Conservation (phyloP, 2,888 invertebrate species). For the Pedicia rivosa region DNA sequence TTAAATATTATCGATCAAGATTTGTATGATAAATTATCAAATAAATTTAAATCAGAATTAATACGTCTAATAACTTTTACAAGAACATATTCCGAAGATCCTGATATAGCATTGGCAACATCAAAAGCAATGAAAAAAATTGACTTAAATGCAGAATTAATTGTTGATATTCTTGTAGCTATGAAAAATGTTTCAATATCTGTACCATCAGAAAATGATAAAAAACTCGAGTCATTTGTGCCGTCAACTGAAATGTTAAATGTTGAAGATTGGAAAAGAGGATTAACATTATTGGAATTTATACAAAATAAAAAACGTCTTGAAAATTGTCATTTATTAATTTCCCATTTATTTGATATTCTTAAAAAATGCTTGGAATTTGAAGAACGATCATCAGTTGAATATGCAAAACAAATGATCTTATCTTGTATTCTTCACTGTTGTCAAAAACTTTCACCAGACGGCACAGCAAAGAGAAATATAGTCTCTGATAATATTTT, state of each 20-base stretch:
- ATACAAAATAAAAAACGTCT: conserved; percentile 75
- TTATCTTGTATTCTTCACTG: conserved; percentile 60
- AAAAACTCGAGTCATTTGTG: too few species aligned
- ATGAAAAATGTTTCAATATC: conserved; percentile 37
- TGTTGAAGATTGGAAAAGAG: conserved; percentile 57
- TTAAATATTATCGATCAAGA: conserved; percentile 19
- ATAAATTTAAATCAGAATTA: conserved; percentile 31
- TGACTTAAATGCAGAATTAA: conserved; percentile 41
- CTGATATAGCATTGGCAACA: conserved; percentile 41
- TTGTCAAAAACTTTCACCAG: conserved; percentile 38
- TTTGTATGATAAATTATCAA: conserved; percentile 31
- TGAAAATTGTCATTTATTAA: conserved; percentile 42
- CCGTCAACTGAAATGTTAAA: conserved; percentile 32
- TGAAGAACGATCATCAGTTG: conserved; percentile 66
- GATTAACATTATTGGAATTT: conserved; percentile 64
- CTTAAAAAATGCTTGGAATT: conserved; percentile 62
- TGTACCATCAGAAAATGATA: too few species aligned
- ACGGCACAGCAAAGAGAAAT: conserved; percentile 29
- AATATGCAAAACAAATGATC: conserved; percentile 78
- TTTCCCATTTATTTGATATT: conserved; percentile 62
- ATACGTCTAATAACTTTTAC: conserved; percentile 37
- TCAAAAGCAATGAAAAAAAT: conserved; percentile 50
- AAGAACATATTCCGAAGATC: conserved; percentile 40
- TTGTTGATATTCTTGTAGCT: conserved; percentile 38
- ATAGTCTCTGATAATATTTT: conserved; percentile 32